These are phyloP conservation scores for Melanostigma gelatinosum DNA, from an alignment of 2,113 vertebrate genomes.

Conservation along the genomic window DNA sequence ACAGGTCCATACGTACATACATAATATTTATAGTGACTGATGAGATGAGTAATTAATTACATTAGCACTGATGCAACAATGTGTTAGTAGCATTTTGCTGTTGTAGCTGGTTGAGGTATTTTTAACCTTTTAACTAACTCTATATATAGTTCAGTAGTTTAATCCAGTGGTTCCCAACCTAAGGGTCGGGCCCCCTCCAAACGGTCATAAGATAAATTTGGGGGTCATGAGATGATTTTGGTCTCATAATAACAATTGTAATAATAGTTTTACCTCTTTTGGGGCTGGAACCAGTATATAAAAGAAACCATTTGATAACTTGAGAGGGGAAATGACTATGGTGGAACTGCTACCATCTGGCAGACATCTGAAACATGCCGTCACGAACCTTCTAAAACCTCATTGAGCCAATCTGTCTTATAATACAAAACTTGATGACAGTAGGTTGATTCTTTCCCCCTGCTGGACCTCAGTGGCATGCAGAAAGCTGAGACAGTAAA, in stretches of 20 bases:
- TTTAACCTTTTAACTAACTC: neutral
- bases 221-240: neutral
- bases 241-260: neutral
- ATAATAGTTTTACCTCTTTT: neutral
- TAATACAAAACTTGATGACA: neutral
- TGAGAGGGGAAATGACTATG: neutral
- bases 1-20: neutral
- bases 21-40: neutral
- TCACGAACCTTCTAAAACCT: neutral
- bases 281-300: neutral
- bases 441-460: neutral
- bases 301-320: neutral
- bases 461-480: slow-evolving; percentile 3
- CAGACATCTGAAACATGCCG: neutral
- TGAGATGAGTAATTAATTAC: neutral
- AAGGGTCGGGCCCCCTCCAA: neutral
- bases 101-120: no score
- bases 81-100: neutral
- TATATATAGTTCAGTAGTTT: neutral
- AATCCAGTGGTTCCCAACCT: neutral
- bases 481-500: neutral
- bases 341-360: neutral
- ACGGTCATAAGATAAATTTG: neutral
- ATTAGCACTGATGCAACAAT: neutral
- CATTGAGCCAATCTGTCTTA: neutral